Evolutionary conservation across 2,797 vertebrate genomes (phyloP), one percentile per base, ranked within the genome.

Genomic region (Jordanella pulchra): DNA sequence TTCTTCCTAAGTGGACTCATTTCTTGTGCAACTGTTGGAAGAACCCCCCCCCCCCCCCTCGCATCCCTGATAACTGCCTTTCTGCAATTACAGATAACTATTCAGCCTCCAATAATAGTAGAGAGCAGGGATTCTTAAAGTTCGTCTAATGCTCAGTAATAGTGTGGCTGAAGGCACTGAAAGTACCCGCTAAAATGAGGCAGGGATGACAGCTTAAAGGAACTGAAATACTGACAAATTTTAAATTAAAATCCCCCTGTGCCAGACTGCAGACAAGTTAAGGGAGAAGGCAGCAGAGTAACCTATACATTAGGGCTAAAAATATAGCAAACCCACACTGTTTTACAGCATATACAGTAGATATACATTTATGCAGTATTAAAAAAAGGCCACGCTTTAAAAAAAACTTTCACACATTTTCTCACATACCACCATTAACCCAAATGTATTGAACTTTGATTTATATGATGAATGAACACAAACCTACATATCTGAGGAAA

Each of bases 41-140:
- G 63, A 84, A 74, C 75, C 73, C 83, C 83, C 63, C 82, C 67
- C 56, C 75, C 83, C 83, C 61, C 80, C 65, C 54, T 63, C 60
- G 76, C 71, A 81, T 81, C 75, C 50, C n/a, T 73, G 80, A 81
- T 69, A n/a, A 18, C 74, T 69, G 72, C 84, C 80, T 69, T 67
- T 78, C 77, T 68, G 80, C 91, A 89, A 87, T 91, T 88, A 87
- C 81, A 88, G 88, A 89, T 93, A 87, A 91, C 86, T 74, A 30
- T 76, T 89, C 84, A 86, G 86, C 84, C 84, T 65, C 67, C 79
- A 61, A 79, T 84, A 82, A 82, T 71, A 76, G 82, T 67, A 69
- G 68, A 65, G 44, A 50, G 80, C 71, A 67, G 56, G 74, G 78
- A 73, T 73, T 73, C 72, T 77, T 76, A 78, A 84, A 83, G 74